Evolutionary conservation across 1,140 invertebrate genomes (phyloP), one percentile per base, ranked within the genome.

Genomic region (Platyscapa corneri): DNA sequence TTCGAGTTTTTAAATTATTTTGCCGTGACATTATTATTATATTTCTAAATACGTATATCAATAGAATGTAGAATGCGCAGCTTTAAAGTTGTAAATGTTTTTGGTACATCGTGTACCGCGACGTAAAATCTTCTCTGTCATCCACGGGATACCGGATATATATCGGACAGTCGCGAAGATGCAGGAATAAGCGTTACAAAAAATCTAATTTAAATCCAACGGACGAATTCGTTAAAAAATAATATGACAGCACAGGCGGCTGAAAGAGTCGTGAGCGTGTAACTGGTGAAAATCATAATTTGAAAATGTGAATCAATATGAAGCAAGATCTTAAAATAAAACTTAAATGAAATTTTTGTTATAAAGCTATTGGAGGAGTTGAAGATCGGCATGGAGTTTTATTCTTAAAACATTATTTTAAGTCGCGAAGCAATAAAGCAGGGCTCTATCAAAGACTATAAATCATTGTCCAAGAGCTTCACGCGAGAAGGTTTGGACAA

Each of bases 401-500:
- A 56, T 56, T 84, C 39, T 39, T 12, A 27, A 78, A 67, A 46
- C 12, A 53, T 64, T 76, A 56, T 82, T 86, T 77, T 70, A 32
- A 46, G 75, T 72, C 70, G 42, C 60, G 75, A 70, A 46, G 64
- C 56, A 42, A 70, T 83, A 39, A 49, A 83, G 65, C 46, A 79
- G 72, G 14, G 23, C 37, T 56, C 60, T 18, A 34, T 49, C 75
- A 37, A 79, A 70, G 74, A 86, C 67, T 67, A 83, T 86, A 86
- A 86, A 86, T 86, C 85, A 86, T 83, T 78, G 75, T 32, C 12
- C 34, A 27, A 60, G 53, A 39, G 78, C 56, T 65, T n/a, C 74
- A 30, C 74, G 30, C 34, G 65, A 67, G 72, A 75, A 53, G 53
- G 34, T 60, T 49, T 75, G 81, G 77, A 84, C 82, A 86, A 84